phyloP scores from a whole-genome alignment of 2,797 vertebrate genomes.

The Phataginus tetradactyla region DNA sequence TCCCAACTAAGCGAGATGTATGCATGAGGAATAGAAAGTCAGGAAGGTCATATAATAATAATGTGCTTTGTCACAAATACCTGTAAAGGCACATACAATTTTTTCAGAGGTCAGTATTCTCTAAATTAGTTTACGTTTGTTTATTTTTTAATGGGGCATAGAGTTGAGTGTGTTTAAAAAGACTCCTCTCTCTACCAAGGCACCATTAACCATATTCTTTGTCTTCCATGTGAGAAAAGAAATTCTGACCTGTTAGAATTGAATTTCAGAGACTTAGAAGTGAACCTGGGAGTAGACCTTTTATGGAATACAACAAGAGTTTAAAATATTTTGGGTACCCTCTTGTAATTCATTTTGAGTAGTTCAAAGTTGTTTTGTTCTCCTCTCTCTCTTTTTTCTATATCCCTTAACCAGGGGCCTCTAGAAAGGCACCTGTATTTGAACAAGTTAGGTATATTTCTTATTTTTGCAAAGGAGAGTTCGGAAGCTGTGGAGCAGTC shows the following conservation, averaged over 20 bases:
- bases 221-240: not conserved
- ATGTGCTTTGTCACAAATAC: not conserved
- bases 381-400: not conserved
- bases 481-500: not conserved
- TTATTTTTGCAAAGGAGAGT: not conserved
- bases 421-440: not conserved
- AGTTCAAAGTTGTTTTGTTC: not conserved
- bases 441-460: not conserved
- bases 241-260: not conserved
- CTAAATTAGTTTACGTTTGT: not conserved
- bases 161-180: not conserved
- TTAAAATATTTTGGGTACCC: not conserved
- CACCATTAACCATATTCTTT: not conserved
- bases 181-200: not conserved
- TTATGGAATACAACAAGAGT: not conserved
- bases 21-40: not conserved
- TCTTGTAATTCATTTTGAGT: not conserved
- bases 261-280: not conserved
- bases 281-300: not conserved
- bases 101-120: not conserved
- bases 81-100: not conserved
- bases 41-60: not conserved
- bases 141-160: not conserved
- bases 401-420: not conserved
- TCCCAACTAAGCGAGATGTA: not conserved